Conservation (phyloP, 2,113 vertebrate species). For the Propithecus coquereli region DNA sequence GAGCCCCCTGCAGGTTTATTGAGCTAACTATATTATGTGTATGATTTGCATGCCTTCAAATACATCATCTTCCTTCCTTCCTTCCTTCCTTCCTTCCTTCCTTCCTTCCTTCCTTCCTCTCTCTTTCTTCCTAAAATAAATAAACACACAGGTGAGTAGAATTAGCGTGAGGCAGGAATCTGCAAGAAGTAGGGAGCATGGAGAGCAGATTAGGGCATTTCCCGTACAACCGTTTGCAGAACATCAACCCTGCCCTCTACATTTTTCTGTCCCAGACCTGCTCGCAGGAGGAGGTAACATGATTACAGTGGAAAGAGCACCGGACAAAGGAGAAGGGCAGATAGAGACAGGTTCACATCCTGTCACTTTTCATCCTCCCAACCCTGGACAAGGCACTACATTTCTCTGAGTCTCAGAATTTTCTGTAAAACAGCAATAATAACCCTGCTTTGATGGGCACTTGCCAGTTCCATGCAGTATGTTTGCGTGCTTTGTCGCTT, state of each 20-base stretch:
- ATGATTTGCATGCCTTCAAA: background rate
- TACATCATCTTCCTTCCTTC: too few relatives aligned
- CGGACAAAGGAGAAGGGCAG: background rate
- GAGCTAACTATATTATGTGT: background rate
- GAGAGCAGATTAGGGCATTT: background rate
- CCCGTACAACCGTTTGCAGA: too few relatives aligned
- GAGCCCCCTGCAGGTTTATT: background rate
- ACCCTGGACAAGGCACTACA: background rate
- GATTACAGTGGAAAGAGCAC: background rate
- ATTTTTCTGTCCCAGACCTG: background rate
- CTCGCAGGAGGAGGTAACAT: background rate
- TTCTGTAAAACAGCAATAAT: background rate
- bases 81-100: too few relatives aligned
- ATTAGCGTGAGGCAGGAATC: background rate
- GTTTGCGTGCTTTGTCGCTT: background rate
- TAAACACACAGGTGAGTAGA: background rate
- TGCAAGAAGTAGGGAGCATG: background rate
- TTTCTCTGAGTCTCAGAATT: background rate
- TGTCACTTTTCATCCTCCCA: background rate
- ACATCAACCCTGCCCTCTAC: background rate
- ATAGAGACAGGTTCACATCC: background rate
- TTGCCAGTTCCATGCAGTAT: background rate
- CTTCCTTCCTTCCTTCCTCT: too few relatives aligned
- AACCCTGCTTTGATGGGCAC: background rate
- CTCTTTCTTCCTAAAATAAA: background rate